Evolutionary conservation across 2,113 vertebrate genomes (phyloP), one percentile per base, ranked within the genome.

Genomic region (Petroica traversi): DNA sequence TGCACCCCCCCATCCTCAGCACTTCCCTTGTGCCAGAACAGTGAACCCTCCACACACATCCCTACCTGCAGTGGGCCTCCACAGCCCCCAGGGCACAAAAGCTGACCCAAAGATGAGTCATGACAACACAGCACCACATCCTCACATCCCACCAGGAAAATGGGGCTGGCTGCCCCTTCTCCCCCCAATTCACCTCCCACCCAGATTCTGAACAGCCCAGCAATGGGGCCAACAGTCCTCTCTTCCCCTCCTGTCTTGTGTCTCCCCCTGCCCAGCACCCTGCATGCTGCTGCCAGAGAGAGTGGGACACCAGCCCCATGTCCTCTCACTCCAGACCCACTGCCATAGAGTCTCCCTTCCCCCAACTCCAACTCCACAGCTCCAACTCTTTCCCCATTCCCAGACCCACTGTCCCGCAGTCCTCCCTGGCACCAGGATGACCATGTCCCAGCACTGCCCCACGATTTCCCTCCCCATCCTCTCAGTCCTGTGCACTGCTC

Each of bases 261-360:
- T 26, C 25, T 58, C 52, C 7, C 13, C 11, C 16, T 20, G 5
- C 20, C 16, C 31, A 45, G 20, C 8, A 36, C 2, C 1, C 52
- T 54, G 8, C 6, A 31, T 0, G 0, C 33, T 31, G 2, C 2
- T 62, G 10, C 8, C 57, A 67, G 2, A 57, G 11, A 67, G 33
- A 25, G 2, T 0, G 7, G 7, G 26, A 19, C 8, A 80, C 40
- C 46, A 74, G 12, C 29, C 4, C 4, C 26, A 31, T 17, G 26
- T 62, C 26, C 45, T 38, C n/a, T 52, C 5, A 36, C 2, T 3
- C 36, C 25, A 41, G 16, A 36, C 13, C 18, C 36, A 9, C 12
- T 15, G 19, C 12, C 54, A 62, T 0, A 52, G 15, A 82, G 29
- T 11, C 49, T 55, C 1, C 0, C 33, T 26, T 72, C 8, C 24